These are phyloP conservation scores for Danionella cerebrum DNA, from an alignment of 2,113 vertebrate genomes.

Conservation along the genomic window DNA sequence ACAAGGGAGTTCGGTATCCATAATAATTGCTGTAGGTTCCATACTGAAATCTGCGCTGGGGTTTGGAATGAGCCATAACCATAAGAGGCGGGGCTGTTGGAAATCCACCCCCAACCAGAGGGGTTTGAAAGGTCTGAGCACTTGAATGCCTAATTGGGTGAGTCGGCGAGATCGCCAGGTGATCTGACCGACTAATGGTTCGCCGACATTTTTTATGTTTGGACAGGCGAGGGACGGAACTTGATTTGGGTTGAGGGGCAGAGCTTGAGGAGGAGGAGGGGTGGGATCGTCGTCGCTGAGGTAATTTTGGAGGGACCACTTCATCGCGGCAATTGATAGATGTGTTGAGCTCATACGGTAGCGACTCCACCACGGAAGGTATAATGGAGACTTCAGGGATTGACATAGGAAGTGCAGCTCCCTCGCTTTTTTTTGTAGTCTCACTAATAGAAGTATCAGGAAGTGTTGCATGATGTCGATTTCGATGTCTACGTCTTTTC, in stretches of 20 bases:
- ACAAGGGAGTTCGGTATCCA: slow-evolving; percentile 70
- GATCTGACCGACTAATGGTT: slow-evolving; percentile 63
- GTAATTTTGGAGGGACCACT: slow-evolving; percentile 70
- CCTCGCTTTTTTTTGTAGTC: slow-evolving; percentile 2
- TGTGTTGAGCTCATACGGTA: slow-evolving; percentile 82
- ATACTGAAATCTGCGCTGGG: slow-evolving; percentile 62
- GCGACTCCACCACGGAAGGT: slow-evolving; percentile 42
- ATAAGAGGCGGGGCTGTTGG: slow-evolving; percentile 5
- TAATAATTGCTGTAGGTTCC: slow-evolving; percentile 80
- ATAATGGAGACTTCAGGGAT: slow-evolving; percentile 18
- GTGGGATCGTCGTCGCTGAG: slow-evolving; percentile 62
- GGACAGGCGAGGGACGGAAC: slow-evolving; percentile 3
- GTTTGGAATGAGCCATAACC: slow-evolving; percentile 30
- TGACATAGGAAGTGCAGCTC: background rate
- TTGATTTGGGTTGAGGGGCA: slow-evolving; percentile 11
- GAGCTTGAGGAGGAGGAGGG: slow-evolving; percentile 40
- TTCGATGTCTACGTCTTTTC: slow-evolving; percentile 65
- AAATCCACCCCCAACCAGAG: slow-evolving; percentile 46
- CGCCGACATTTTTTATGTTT: slow-evolving; percentile 69
- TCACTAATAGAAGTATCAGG: background rate
- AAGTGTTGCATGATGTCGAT: slow-evolving; percentile 51
- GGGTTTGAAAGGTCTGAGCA: slow-evolving; percentile 56
- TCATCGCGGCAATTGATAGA: slow-evolving; percentile 83
- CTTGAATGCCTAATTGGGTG: slow-evolving; percentile 21
- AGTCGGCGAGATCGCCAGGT: background rate